Evolutionary conservation across 37 sponge, comb jelly and placozoan genomes (phyloP).

Genomic region (Mnemiopsis leidyi): DNA sequence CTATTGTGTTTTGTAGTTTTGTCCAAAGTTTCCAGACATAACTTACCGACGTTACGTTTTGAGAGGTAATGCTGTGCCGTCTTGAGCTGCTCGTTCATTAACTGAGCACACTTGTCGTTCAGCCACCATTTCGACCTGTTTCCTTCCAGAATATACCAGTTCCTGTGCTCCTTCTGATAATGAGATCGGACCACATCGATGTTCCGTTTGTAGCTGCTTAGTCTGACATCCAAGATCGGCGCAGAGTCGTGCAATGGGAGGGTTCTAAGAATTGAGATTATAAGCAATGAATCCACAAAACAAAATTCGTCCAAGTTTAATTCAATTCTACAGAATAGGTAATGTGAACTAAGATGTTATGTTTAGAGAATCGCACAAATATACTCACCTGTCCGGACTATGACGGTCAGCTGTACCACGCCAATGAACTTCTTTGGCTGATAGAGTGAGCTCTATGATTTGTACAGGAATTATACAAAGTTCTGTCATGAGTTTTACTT

Average conservation of each 20-base stretch:
- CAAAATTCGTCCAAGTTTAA: too few species aligned
- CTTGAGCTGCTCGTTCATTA: conserved; percentile 23
- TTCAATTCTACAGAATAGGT: background rate
- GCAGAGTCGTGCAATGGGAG: conserved; percentile 85
- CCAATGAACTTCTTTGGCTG: conserved; percentile 70
- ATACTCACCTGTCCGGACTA: conserved; percentile 65
- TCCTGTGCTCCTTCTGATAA: conserved; percentile 78
- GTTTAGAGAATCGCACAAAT: background rate
- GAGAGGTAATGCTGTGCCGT: conserved; percentile 68
- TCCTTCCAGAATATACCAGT: conserved; percentile 80
- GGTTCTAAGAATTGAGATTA: conserved; percentile 39
- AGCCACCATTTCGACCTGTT: conserved; percentile 80
- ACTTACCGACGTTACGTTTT: background rate
- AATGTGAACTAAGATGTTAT: background rate
- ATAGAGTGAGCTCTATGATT: conserved; percentile 77
- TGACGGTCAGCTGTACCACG: conserved; percentile 72
- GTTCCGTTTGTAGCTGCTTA: conserved; percentile 71
- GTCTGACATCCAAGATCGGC: conserved; percentile 65
- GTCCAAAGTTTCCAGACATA: background rate
- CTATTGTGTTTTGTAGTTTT: background rate
- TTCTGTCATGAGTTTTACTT: conserved; percentile 79
- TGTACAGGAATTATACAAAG: conserved; percentile 78
- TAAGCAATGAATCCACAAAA: too few species aligned
- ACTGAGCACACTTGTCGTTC: conserved; percentile 67
- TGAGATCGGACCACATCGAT: conserved; percentile 71